These are phyloP conservation scores for Drosophila pectinifera DNA, from an alignment of 1,140 invertebrate species.

Conservation along the genomic window DNA sequence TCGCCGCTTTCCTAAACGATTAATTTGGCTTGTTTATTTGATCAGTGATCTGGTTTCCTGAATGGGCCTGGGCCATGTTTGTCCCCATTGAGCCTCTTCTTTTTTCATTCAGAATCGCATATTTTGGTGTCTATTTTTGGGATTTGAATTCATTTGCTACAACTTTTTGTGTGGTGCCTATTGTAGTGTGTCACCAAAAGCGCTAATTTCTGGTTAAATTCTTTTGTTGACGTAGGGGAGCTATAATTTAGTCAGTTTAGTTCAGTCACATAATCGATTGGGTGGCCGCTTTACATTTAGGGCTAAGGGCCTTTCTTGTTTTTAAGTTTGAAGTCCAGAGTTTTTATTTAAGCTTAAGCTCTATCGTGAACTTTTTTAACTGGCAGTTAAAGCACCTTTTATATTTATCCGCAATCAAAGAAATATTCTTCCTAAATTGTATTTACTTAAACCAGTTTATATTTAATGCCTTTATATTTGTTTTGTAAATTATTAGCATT, in stretches of 20 bases:
- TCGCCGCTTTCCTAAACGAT: conserved; percentile 33
- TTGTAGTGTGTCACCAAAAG: conserved; percentile 41
- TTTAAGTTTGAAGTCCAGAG: not conserved
- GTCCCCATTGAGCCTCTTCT: conserved; percentile 43
- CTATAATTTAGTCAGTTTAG: conserved; percentile 12
- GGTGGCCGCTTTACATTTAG: conserved; percentile 14
- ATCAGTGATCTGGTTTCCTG: conserved; percentile 41
- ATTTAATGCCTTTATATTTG: no score
- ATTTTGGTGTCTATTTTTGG: conserved; percentile 36
- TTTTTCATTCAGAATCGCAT: conserved; percentile 45
- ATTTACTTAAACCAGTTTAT: no score
- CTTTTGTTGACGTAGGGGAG: conserved; percentile 15
- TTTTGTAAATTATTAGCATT: no score
- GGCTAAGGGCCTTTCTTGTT: conserved; percentile 3
- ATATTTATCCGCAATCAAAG: no score
- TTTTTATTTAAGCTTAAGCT: no score
- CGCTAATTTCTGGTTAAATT: conserved; percentile 46
- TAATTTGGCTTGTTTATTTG: conserved; percentile 68
- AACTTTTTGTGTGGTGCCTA: conserved; percentile 21
- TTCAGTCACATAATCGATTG: conserved; percentile 13
- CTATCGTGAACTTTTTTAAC: no score
- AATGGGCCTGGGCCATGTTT: conserved; percentile 35
- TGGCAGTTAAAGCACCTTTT: not conserved
- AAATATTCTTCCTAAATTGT: no score
- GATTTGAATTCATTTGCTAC: conserved; percentile 49